Evolutionary conservation across 2,888 invertebrate genomes (phyloP), one percentile per base, ranked within the genome.

Genomic region (Drosophila infuscata): DNA sequence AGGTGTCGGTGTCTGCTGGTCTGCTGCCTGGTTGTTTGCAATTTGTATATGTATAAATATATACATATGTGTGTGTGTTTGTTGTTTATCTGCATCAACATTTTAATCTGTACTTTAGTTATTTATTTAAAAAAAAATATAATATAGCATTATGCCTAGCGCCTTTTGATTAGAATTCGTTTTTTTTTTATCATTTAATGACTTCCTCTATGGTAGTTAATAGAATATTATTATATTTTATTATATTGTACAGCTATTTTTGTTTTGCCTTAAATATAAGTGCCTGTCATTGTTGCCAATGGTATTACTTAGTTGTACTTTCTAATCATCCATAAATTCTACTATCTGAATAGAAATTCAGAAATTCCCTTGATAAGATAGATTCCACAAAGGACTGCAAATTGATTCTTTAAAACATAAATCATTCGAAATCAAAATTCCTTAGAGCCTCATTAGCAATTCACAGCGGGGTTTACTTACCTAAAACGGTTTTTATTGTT

Each of bases 81-180:
- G 71, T 70, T 87, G 73, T 85, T 84, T 85, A 84, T 88, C 88
- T 84, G 79, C 83, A 73, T 57, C 66, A 81, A 83, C 71, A 84
- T 83, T 88, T 85, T 88, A 88, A 84, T 88, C 88, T 88, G 62
- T 66, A 81, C 87, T 87, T 71, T 71, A 86, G 62, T 73, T 79
- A 57, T 79, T 73, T 63, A 53, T 59, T 49, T 41, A 35, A 30
- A 62, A 68, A 65, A 65, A 71, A 76, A 69, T 73, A 81, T 76
- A 76, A 81, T 81, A 84, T 76, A 76, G 70, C 67, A 79, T 79
- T 83, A 66, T 76, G 75, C 36, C 75, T 64, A 70, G 70, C 46
- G 46, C 49, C 53, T 65, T 53, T 6, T 76, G 81, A 79, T 82
- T 84, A 81, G 79, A 79, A 81, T 81, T 67, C 65, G 32, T 49